A percentile compares a stretch with the other conserved stretches of the same genome.
phyloP scores from a whole-genome alignment of 2,113 vertebrate species.

The Pseudorasbora parva region DNA sequence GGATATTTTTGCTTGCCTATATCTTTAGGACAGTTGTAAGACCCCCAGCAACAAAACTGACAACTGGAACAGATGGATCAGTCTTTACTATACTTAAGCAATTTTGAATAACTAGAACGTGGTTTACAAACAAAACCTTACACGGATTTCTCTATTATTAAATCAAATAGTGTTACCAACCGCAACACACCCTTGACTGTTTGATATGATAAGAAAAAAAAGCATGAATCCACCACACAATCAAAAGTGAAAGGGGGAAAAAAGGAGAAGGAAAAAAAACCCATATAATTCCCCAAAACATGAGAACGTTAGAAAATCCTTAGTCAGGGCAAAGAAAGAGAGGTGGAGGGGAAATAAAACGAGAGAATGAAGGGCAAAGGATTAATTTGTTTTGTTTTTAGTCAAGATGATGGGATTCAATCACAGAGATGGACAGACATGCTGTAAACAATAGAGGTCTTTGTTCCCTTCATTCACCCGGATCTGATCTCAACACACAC shows the following conservation, averaged over 20 bases:
- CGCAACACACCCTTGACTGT: not conserved
- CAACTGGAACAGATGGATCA: conserved; percentile 4
- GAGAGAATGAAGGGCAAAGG: not conserved
- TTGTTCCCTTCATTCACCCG: conserved; percentile 8
- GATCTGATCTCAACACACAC: conserved; percentile 26
- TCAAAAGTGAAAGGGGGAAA: not conserved
- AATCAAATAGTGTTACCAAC: not conserved
- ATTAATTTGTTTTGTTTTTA: not conserved
- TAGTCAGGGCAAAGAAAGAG: not conserved
- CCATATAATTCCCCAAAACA: not conserved
- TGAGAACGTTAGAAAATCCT: not conserved
- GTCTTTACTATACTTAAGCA: not conserved
- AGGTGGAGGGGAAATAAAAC: not conserved
- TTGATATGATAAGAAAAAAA: not conserved
- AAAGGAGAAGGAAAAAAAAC: too few relatives aligned
- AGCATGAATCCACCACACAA: not conserved
- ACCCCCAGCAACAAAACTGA: not conserved
- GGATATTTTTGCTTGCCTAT: not conserved
- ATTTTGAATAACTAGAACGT: not conserved
- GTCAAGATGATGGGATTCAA: conserved; percentile 21
- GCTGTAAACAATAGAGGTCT: not conserved
- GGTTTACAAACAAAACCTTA: not conserved
- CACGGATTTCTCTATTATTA: not conserved
- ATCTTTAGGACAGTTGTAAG: not conserved
- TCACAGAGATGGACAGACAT: conserved; percentile 8